phyloP scores from a whole-genome alignment of 2,888 invertebrate species.

The Aleiodes leptofemur region DNA sequence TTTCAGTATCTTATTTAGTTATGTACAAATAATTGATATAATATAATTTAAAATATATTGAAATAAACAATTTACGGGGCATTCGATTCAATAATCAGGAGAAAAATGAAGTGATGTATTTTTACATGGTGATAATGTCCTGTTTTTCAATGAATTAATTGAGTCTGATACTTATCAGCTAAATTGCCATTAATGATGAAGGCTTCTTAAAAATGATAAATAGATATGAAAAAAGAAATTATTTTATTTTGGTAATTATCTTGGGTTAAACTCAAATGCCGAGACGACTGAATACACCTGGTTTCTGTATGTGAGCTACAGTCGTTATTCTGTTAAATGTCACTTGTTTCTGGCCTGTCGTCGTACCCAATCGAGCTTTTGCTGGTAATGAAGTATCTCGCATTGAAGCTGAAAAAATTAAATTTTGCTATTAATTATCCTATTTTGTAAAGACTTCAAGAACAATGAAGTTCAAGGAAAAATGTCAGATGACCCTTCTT shows the following conservation, averaged over 20 bases:
- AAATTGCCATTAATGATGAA: not conserved
- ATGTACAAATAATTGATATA: no score
- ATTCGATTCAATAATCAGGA: no score
- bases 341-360: constrained; percentile 67
- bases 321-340: constrained; percentile 70
- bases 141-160: no score
- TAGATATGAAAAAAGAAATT: constrained; percentile 38
- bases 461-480: no score
- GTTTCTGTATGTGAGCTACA: constrained; percentile 65
- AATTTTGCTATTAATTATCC: constrained; percentile 20
- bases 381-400: constrained; percentile 65
- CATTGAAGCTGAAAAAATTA: constrained; percentile 64
- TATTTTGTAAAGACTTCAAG: no score
- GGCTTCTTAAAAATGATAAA: constrained; percentile 40
- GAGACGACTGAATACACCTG: constrained; percentile 72
- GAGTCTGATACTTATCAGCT: no score
- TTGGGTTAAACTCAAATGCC: constrained; percentile 62
- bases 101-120: no score
- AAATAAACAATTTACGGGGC: no score
- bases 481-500: no score
- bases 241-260: constrained; percentile 5
- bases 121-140: no score
- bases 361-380: constrained; percentile 69
- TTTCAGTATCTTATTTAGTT: no score
- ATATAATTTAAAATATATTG: no score